A percentile compares a stretch with the other conserved stretches of the same genome.
Evolutionary conservation across 2,797 vertebrate genomes (phyloP).

Genomic region (Hypotaenidia philippensis): DNA sequence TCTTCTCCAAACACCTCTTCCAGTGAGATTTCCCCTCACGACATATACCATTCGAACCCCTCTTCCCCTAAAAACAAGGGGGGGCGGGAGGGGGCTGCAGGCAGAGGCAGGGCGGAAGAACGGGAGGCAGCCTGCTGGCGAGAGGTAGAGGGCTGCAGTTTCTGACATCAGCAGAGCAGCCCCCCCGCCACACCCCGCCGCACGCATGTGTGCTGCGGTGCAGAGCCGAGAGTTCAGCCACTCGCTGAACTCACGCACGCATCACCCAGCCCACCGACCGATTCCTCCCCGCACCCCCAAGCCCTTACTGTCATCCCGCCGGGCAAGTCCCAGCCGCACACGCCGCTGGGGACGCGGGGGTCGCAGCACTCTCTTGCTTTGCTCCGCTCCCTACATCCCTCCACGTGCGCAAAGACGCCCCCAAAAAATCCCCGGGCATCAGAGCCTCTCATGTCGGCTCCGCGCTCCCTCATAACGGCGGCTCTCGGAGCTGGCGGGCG

Average conservation of each 20-base stretch:
- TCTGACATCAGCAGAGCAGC: conserved; percentile 14
- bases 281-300: not conserved
- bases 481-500: not conserved
- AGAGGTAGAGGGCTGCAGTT: conserved; percentile 9
- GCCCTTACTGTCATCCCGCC: accelerated
- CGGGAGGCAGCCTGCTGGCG: not conserved
- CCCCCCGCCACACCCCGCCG: not conserved
- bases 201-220: not conserved
- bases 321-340: not conserved
- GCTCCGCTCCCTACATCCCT: not conserved
- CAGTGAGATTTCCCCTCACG: not conserved
- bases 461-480: not conserved
- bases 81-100: not conserved
- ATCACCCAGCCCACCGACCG: accelerated
- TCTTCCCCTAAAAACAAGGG: not conserved
- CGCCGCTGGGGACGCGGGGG: not conserved
- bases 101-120: not conserved
- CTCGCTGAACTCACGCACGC: not conserved
- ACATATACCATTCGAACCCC: not conserved
- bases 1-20: not conserved
- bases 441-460: not conserved
- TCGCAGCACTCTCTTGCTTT: not conserved
- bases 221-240: not conserved
- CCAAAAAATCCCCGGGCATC: not conserved
- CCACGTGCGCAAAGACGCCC: not conserved